A percentile compares a stretch with the other conserved stretches of the same genome.
These are phyloP conservation scores for Uloborus plumipes DNA, from an alignment of 2,888 invertebrate species.

Conservation along the genomic window DNA sequence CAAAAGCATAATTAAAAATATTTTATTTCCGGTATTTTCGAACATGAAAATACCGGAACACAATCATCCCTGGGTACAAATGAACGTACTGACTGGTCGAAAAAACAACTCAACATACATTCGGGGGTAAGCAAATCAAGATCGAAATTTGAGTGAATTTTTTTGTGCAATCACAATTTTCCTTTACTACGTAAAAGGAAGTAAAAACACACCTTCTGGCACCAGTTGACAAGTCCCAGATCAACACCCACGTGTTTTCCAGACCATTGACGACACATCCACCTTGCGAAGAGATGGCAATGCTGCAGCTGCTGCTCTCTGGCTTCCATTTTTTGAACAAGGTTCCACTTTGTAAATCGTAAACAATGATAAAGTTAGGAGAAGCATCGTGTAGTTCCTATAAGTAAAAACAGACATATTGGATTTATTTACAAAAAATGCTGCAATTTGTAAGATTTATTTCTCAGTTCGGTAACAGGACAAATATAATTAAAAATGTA, in stretches of 20 bases:
- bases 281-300: constrained; percentile 86
- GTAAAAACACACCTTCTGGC: constrained; percentile 68
- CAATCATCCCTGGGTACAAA: too few relatives aligned
- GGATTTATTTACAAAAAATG: constrained; percentile 2
- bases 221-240: constrained; percentile 90
- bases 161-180: too few relatives aligned
- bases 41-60: too few relatives aligned
- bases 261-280: constrained; percentile 87
- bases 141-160: too few relatives aligned
- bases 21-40: too few relatives aligned
- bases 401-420: constrained; percentile 1
- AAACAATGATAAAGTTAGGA: constrained; percentile 90
- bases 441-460: too few relatives aligned
- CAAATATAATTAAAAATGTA: background rate
- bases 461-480: background rate
- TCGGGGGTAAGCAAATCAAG: too few relatives aligned
- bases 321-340: constrained; percentile 94
- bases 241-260: constrained; percentile 84
- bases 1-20: too few relatives aligned
- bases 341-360: constrained; percentile 90
- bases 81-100: too few relatives aligned
- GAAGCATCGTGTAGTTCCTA: constrained; percentile 81
- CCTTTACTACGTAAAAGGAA: too few relatives aligned
- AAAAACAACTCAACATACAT: too few relatives aligned
- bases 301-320: constrained; percentile 84